Percentiles rank a stretch among this genome's conserved stretches.
Conservation (phyloP, 2,113 vertebrate species). For the Macquaria australasica region DNA sequence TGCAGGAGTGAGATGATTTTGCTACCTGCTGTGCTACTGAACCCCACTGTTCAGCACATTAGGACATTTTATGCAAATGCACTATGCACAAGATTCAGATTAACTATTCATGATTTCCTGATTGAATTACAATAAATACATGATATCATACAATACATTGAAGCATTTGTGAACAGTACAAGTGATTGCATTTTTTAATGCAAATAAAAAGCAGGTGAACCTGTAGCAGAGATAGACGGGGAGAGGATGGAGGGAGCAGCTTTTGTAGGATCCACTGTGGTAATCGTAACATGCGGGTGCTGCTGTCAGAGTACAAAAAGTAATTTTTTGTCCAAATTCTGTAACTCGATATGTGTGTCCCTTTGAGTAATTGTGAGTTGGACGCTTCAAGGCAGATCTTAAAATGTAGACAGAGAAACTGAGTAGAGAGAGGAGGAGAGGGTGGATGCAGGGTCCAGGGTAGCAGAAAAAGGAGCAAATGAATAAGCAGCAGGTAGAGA, state of each 20-base stretch:
- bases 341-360: not conserved
- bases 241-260: not conserved
- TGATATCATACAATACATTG: conserved; percentile 9
- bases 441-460: not conserved
- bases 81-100: conserved; percentile 32
- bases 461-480: not conserved
- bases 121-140: conserved; percentile 53
- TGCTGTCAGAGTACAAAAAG: not conserved
- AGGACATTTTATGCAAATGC: conserved; percentile 50
- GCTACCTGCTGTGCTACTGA: conserved; percentile 22
- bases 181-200: conserved; percentile 31
- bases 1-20: conserved; percentile 12
- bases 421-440: not conserved
- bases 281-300: not conserved
- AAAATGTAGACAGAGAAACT: conserved; percentile 11
- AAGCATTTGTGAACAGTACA: conserved; percentile 6
- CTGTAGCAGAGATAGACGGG: conserved; percentile 5
- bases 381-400: conserved; percentile 13
- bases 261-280: not conserved
- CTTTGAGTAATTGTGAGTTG: conserved; percentile 7
- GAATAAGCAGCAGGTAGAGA: not conserved
- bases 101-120: conserved; percentile 44
- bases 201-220: conserved; percentile 36
- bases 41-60: conserved; percentile 17
- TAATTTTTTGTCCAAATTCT: not conserved